Conservation (phyloP, 2,113 vertebrate genomes). For the Percopsis transmontana region DNA sequence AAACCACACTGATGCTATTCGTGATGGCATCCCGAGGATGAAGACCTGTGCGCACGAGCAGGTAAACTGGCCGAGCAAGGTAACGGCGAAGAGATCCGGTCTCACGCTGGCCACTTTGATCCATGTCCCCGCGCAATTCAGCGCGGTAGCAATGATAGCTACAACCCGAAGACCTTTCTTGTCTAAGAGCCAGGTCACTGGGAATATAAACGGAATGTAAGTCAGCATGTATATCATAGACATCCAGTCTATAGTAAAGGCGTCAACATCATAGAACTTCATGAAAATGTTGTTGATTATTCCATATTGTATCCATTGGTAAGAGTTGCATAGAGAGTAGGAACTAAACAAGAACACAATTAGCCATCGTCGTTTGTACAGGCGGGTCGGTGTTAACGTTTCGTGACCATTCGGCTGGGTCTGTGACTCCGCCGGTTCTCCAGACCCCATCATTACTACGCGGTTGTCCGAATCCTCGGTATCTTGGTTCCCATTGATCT, state of each 20-base stretch:
- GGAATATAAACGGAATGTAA: constrained; percentile 95
- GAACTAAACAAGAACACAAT: constrained; percentile 89
- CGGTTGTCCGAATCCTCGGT: constrained; percentile 30
- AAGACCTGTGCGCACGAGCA: constrained; percentile 91
- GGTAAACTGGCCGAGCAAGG: constrained; percentile 87
- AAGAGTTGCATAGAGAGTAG: constrained; percentile 93
- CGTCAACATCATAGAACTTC: constrained; percentile 83
- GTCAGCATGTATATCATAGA: constrained; percentile 95
- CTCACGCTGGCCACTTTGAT: constrained; percentile 88
- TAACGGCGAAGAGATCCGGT: constrained; percentile 86
- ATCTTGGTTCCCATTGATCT: not conserved
- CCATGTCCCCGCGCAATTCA: constrained; percentile 93
- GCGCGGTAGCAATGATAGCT: constrained; percentile 82
- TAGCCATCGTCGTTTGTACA: constrained; percentile 86
- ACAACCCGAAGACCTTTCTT: constrained; percentile 87
- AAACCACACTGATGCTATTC: constrained; percentile 96
- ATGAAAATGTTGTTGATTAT: constrained; percentile 89
- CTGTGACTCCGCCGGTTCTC: not conserved
- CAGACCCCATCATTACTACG: constrained; percentile 11
- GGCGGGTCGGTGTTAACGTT: constrained; percentile 46
- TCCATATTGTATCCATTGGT: constrained; percentile 96
- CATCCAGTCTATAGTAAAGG: constrained; percentile 93
- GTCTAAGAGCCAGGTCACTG: constrained; percentile 93
- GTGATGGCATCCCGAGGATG: constrained; percentile 95
- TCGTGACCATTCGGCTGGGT: not conserved